phyloP scores from a whole-genome alignment of 1,140 invertebrate species.

The Parapsyche elsis region DNA sequence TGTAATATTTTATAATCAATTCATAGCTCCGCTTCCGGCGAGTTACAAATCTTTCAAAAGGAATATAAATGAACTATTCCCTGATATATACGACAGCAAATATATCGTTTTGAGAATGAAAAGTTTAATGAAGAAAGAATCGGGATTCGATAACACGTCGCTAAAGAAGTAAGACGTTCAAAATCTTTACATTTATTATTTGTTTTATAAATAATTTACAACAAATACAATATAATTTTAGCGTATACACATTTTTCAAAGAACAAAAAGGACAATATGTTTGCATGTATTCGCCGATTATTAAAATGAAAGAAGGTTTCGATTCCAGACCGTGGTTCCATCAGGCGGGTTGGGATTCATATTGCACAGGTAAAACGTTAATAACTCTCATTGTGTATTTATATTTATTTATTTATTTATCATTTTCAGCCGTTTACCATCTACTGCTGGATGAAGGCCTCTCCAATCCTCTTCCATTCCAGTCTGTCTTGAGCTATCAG shows the following conservation, averaged over 20 bases:
- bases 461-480: no score
- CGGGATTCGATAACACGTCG: conserved; percentile 66
- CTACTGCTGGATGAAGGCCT: no score
- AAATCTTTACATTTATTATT: not conserved
- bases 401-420: conserved; percentile 61
- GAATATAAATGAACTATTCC: conserved; percentile 73
- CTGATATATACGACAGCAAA: conserved; percentile 80
- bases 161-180: conserved; percentile 64
- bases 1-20: conserved; percentile 78
- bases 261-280: conserved; percentile 61
- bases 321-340: conserved; percentile 68
- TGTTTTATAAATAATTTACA: not conserved
- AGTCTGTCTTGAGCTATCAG: no score
- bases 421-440: no score
- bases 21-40: conserved; percentile 76
- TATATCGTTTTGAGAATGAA: conserved; percentile 71
- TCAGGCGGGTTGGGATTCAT: conserved; percentile 82
- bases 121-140: conserved; percentile 63
- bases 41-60: conserved; percentile 75
- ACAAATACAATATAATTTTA: conserved; percentile 55
- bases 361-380: conserved; percentile 73
- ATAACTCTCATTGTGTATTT: no score
- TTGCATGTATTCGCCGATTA: conserved; percentile 60
- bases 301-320: conserved; percentile 61
- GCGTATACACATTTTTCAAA: conserved; percentile 71